Evolutionary conservation across 1,140 invertebrate species (phyloP).

Genomic region (Saccostrea cuccullata): DNA sequence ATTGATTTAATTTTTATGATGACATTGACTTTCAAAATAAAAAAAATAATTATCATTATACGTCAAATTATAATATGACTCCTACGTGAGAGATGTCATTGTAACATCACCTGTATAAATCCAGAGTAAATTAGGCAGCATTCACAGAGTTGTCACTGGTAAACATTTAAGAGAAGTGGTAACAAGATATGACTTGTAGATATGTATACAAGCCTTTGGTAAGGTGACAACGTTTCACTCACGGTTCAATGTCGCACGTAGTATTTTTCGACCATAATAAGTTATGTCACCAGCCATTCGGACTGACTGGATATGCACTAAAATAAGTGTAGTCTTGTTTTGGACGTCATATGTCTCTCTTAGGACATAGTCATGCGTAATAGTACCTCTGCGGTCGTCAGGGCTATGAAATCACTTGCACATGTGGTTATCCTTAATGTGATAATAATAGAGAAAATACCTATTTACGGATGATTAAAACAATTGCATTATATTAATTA

Average conservation of each 20-base stretch:
- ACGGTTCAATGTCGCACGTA: not conserved
- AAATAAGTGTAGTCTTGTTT: not conserved
- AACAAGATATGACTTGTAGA: not conserved
- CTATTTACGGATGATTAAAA: not conserved
- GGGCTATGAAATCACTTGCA: not conserved
- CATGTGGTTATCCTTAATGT: not conserved
- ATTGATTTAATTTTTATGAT: conserved; percentile 4
- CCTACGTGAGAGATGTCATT: not conserved
- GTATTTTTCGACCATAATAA: not conserved
- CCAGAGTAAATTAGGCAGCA: not conserved
- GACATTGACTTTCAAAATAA: not conserved
- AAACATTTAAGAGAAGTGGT: conserved; percentile 19
- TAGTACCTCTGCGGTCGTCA: not conserved
- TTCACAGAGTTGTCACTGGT: not conserved
- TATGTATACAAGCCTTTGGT: not conserved
- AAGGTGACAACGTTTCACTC: not conserved
- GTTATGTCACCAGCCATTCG: not conserved
- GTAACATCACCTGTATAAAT: not conserved
- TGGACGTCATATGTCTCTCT: not conserved
- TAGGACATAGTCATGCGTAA: not conserved
- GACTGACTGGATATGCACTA: not conserved
- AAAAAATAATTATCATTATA: not conserved
- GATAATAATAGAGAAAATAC: not conserved
- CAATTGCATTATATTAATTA: too few relatives aligned
- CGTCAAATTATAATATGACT: not conserved